phyloP scores from a whole-genome alignment of 2,113 vertebrate genomes.

The Myanophis thanlyinensis region DNA sequence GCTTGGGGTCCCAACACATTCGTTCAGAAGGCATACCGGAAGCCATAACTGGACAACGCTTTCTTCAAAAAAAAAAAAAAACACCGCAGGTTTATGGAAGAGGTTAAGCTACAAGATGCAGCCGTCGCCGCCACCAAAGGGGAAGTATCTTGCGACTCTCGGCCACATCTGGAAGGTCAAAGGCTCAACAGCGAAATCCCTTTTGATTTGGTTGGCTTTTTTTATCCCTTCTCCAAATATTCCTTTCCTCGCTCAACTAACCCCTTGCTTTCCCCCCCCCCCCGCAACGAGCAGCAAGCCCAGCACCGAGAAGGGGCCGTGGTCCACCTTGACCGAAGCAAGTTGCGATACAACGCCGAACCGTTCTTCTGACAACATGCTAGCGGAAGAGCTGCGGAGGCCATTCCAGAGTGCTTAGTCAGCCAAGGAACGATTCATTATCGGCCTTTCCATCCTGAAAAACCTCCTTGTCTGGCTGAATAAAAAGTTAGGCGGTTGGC shows the following conservation, averaged over 20 bases:
- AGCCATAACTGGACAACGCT: accelerated
- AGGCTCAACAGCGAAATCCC: not conserved
- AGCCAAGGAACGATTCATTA: slow-evolving; percentile 46
- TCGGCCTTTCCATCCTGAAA: slow-evolving; percentile 41
- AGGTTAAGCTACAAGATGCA: not conserved
- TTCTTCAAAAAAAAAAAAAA: too few species aligned
- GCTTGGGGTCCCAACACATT: not conserved
- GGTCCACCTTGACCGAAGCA: not conserved
- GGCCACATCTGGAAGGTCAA: not conserved
- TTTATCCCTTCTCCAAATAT: not conserved
- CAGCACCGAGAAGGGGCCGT: too few species aligned
- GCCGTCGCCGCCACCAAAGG: not conserved
- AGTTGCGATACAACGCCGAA: not conserved
- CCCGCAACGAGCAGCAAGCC: not conserved
- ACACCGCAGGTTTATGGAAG: not conserved
- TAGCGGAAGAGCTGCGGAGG: not conserved
- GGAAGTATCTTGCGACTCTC: not conserved
- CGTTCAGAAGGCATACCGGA: not conserved
- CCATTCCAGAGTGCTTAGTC: slow-evolving; percentile 56
- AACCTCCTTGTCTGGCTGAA: slow-evolving; percentile 24
- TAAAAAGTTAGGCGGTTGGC: slow-evolving; percentile 18
- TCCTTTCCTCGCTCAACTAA: not conserved
- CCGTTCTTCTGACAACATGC: slow-evolving; percentile 37
- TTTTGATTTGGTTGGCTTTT: too few species aligned
- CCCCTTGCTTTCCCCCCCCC: not conserved